These are phyloP conservation scores for Amaurobius ferox DNA, from an alignment of 2,888 invertebrate species.

Conservation along the genomic window DNA sequence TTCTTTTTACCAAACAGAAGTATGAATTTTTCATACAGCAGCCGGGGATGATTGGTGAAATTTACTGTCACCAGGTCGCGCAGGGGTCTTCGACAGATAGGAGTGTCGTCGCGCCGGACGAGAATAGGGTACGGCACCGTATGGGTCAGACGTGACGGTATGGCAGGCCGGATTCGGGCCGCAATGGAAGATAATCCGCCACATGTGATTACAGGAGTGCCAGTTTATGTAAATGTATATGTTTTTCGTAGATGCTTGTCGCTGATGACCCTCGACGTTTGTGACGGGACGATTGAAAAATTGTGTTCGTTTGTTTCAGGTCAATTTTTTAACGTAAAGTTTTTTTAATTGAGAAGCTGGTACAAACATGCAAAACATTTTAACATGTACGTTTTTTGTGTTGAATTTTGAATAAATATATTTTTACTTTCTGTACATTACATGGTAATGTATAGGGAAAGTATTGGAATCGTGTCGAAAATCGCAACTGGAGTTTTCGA, in stretches of 20 bases:
- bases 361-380: too few relatives aligned
- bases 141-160: slow-evolving; percentile 5
- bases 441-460: too few relatives aligned
- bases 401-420: too few relatives aligned
- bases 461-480: too few relatives aligned
- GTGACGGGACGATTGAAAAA: background rate
- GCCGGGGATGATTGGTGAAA: background rate
- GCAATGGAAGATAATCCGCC: background rate
- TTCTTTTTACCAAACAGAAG: background rate
- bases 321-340: too few relatives aligned
- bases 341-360: too few relatives aligned
- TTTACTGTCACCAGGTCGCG: slow-evolving; percentile 11
- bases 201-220: background rate
- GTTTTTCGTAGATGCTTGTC: background rate
- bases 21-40: slow-evolving; percentile 5
- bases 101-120: slow-evolving; percentile 8
- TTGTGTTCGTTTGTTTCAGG: too few relatives aligned
- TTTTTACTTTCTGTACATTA: too few relatives aligned
- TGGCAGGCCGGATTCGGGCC: background rate
- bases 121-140: slow-evolving; percentile 7
- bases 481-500: too few relatives aligned
- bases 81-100: background rate
- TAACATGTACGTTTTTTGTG: too few relatives aligned
- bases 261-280: background rate
- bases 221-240: slow-evolving; percentile 2